Evolutionary conservation across 1,140 invertebrate species (phyloP).

Genomic region (Oscheius sp.): DNA sequence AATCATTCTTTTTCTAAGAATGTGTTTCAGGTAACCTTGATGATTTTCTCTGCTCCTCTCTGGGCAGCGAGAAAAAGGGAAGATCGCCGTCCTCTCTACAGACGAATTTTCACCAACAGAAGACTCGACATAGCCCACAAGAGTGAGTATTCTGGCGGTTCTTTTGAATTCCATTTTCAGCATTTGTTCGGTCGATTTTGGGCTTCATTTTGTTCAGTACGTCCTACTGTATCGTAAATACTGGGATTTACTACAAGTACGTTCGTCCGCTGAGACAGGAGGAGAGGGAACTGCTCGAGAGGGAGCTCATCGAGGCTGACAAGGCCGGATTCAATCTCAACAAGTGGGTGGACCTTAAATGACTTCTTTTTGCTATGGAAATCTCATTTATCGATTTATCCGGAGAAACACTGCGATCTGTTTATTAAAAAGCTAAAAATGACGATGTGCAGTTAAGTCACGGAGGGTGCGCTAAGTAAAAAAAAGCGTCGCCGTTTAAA

Average conservation of each 20-base stretch:
- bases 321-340: slow-evolving; percentile 46
- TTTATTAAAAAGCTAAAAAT: too few relatives aligned
- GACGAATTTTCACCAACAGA: slow-evolving; percentile 55
- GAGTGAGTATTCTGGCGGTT: slow-evolving; percentile 28
- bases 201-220: slow-evolving; percentile 52
- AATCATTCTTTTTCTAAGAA: neutral
- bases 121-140: slow-evolving; percentile 52
- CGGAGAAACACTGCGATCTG: too few relatives aligned
- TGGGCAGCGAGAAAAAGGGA: slow-evolving; percentile 31
- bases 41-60: neutral
- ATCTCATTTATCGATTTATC: too few relatives aligned
- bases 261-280: slow-evolving; percentile 49
- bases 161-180: slow-evolving; percentile 19
- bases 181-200: slow-evolving; percentile 45
- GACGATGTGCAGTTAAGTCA: too few relatives aligned
- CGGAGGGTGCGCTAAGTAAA: too few relatives aligned
- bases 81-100: slow-evolving; percentile 54
- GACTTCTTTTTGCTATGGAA: too few relatives aligned
- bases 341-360: too few relatives aligned
- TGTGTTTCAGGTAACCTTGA: neutral
- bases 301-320: slow-evolving; percentile 58
- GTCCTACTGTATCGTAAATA: slow-evolving; percentile 51
- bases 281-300: slow-evolving; percentile 46
- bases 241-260: slow-evolving; percentile 55
- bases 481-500: too few relatives aligned